Percentiles rank a stretch among this genome's conserved stretches.
These are phyloP conservation scores for Phylloscopus trochilus DNA, from an alignment of 2,113 vertebrate species.

Conservation along the genomic window DNA sequence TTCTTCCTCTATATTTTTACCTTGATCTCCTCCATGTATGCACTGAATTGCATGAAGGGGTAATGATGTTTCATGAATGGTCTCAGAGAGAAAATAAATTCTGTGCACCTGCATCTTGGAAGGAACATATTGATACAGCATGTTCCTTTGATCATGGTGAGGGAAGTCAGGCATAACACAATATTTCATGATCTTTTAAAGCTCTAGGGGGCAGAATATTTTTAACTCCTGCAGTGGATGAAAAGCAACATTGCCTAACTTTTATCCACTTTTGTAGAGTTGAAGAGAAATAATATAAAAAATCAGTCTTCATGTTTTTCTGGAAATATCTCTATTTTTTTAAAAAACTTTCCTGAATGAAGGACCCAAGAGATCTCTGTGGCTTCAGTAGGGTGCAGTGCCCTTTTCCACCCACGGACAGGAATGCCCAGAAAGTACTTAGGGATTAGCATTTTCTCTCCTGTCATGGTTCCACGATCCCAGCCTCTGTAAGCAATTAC, in stretches of 20 bases:
- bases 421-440: neutral
- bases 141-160: neutral
- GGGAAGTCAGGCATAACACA: neutral
- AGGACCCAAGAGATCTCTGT: neutral
- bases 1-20: neutral
- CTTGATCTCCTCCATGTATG: neutral
- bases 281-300: neutral
- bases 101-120: neutral
- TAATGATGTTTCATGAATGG: neutral
- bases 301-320: neutral
- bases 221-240: neutral
- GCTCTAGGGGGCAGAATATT: neutral
- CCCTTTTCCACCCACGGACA: neutral
- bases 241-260: neutral
- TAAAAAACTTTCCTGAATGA: neutral
- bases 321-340: neutral
- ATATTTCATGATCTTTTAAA: neutral
- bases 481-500: neutral
- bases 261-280: neutral
- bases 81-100: neutral
- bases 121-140: neutral
- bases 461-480: neutral
- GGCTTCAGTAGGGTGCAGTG: fast-evolving
- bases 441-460: neutral
- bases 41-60: neutral